Conservation (phyloP, 2,113 vertebrate species). For the Sitta europaea region DNA sequence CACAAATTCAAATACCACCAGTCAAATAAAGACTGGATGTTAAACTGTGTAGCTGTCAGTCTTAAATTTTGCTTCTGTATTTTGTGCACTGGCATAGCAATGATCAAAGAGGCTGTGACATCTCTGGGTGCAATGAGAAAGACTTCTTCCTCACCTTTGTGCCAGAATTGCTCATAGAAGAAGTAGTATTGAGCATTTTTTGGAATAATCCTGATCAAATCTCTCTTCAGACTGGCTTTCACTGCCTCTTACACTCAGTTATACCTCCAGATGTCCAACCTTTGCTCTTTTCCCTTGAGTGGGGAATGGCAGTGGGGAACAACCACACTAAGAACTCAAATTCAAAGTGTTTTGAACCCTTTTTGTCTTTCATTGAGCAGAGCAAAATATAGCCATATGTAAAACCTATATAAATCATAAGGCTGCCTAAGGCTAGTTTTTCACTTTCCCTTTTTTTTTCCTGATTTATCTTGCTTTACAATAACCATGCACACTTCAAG, state of each 20-base stretch:
- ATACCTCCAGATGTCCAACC: background rate
- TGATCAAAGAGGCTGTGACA: background rate
- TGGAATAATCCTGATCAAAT: background rate
- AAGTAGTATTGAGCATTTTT: background rate
- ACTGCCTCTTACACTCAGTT: background rate
- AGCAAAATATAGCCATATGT: constrained; percentile 5
- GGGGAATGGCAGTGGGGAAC: background rate
- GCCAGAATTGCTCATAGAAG: background rate
- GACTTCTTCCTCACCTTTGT: background rate
- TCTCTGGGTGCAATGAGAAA: background rate
- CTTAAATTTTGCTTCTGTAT: background rate
- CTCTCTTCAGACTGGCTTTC: background rate
- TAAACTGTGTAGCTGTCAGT: background rate
- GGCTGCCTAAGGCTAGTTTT: constrained; percentile 1
- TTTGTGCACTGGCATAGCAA: background rate
- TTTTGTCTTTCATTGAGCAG: constrained; percentile 36
- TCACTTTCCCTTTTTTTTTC: background rate
- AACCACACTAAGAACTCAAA: background rate
- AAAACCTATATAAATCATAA: constrained; percentile 1
- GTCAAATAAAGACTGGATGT: background rate
- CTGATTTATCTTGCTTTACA: constrained; percentile 45
- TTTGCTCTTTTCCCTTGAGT: background rate
- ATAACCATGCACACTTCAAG: constrained; percentile 11
- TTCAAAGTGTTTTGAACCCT: background rate
- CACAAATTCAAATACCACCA: background rate